phyloP scores from a whole-genome alignment of 92 coral and sea anemone species.

The Chrysogorgia sp. region DNA sequence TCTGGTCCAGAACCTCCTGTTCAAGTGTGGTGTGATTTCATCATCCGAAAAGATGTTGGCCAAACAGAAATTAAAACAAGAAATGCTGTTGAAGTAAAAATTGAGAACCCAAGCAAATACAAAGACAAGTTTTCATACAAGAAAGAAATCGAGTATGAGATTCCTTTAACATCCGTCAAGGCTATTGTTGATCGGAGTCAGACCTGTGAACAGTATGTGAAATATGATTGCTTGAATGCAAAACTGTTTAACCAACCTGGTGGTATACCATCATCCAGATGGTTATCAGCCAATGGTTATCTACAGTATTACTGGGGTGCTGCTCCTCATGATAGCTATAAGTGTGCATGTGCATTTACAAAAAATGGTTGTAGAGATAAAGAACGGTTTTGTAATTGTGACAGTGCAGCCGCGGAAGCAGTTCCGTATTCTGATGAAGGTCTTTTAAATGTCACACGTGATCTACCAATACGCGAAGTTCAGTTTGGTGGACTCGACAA shows the following conservation, averaged over 20 bases:
- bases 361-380: slow-evolving; percentile 5
- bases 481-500: slow-evolving; percentile 28
- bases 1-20: slow-evolving; percentile 35
- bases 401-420: slow-evolving; percentile 6
- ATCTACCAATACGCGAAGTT: slow-evolving; percentile 28
- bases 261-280: slow-evolving; percentile 24
- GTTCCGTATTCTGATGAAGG: slow-evolving; percentile 6
- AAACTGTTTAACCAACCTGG: slow-evolving; percentile 23
- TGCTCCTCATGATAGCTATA: slow-evolving; percentile 23
- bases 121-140: slow-evolving; percentile 21
- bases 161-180: slow-evolving; percentile 18
- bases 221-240: slow-evolving; percentile 33
- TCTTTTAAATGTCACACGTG: slow-evolving; percentile 37
- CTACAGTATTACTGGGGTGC: slow-evolving; percentile 49
- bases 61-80: slow-evolving; percentile 24
- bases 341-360: slow-evolving; percentile 38
- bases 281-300: slow-evolving; percentile 44
- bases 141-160: slow-evolving; percentile 25
- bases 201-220: slow-evolving; percentile 11
- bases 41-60: not conserved
- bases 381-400: slow-evolving; percentile 24
- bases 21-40: slow-evolving; percentile 18
- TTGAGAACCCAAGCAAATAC: not conserved
- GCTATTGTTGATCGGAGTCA: slow-evolving; percentile 38
- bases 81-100: not conserved